phyloP scores from a whole-genome alignment of 2,888 invertebrate species.

The Phyllotreta striolata region DNA sequence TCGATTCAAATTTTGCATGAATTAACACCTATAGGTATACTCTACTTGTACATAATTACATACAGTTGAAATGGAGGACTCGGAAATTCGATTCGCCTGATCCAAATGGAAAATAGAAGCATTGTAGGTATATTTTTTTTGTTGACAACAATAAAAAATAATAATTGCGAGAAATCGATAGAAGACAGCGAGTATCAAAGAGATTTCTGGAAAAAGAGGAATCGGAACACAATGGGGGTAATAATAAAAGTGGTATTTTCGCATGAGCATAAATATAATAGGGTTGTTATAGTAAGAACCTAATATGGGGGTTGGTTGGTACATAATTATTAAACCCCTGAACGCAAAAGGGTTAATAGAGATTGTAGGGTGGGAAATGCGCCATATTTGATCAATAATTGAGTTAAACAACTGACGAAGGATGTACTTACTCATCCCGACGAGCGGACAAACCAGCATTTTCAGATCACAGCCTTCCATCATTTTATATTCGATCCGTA shows the following conservation, averaged over 20 bases:
- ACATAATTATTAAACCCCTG: constrained; percentile 62
- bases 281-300: constrained; percentile 59
- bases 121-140: constrained; percentile 19
- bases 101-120: no score
- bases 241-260: constrained; percentile 54
- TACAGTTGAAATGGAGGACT: no score
- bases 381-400: constrained; percentile 64
- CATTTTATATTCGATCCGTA: constrained; percentile 41
- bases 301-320: constrained; percentile 61
- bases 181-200: constrained; percentile 48
- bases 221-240: constrained; percentile 44
- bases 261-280: constrained; percentile 57
- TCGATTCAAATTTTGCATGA: no score
- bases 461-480: constrained; percentile 48
- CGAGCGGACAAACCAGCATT: constrained; percentile 46
- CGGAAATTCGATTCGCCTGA: no score
- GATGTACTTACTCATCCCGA: constrained; percentile 58
- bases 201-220: constrained; percentile 49
- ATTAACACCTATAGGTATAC: no score
- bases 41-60: no score
- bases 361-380: constrained; percentile 60
- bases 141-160: constrained; percentile 40
- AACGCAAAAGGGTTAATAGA: constrained; percentile 62
- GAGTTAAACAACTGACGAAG: constrained; percentile 62
- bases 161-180: constrained; percentile 49